Conservation (phyloP, 2,113 vertebrate genomes). For the Tricholaema leucomelas region DNA sequence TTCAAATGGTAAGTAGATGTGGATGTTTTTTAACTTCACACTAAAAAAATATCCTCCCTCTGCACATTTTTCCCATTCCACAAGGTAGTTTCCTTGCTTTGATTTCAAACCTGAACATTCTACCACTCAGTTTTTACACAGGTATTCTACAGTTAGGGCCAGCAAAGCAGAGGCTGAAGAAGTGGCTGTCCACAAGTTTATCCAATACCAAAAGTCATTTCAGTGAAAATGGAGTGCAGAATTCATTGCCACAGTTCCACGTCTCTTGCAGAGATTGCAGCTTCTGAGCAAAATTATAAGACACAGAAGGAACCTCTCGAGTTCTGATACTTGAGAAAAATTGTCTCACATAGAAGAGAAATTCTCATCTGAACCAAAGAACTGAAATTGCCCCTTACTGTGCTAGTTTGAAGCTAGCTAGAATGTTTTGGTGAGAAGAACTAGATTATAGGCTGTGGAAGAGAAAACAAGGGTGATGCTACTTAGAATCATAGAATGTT, state of each 20-base stretch:
- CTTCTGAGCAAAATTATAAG: conserved; percentile 39
- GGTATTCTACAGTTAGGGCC: not conserved
- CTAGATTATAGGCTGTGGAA: no score
- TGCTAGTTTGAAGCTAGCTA: no score
- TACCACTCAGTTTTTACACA: not conserved
- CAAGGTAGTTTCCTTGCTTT: not conserved
- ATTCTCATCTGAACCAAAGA: conserved; percentile 14
- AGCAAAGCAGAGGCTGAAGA: conserved; percentile 10
- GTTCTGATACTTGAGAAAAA: conserved; percentile 43
- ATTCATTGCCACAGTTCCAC: conserved; percentile 45
- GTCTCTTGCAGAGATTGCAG: conserved; percentile 27
- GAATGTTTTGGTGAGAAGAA: no score
- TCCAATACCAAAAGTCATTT: conserved; percentile 42
- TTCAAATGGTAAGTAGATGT: not conserved
- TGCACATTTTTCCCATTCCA: not conserved
- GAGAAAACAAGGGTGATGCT: no score
- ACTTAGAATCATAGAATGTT: no score
- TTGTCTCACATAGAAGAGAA: not conserved
- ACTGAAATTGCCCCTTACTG: not conserved
- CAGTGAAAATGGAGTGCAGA: conserved; percentile 46
- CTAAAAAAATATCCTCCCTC: not conserved
- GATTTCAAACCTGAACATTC: not conserved
- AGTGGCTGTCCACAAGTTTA: conserved; percentile 1
- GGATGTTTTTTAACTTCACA: not conserved
- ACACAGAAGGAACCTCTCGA: not conserved